Base-by-base conservation (phyloP, 2,888 invertebrate species). In the Portevinia maculata region DNA sequence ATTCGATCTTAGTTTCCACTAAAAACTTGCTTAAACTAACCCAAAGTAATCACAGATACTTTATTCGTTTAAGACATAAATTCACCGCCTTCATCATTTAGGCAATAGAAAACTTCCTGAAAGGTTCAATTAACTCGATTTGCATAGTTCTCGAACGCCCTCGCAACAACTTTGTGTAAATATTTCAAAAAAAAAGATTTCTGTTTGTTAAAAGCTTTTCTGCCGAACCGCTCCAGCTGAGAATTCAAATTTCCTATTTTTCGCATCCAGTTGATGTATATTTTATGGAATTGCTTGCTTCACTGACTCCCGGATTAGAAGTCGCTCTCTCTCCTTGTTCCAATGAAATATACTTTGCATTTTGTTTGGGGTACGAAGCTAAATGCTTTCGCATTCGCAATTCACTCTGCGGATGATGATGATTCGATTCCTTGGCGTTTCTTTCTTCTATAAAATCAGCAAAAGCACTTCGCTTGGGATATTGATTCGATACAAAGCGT, bases 401-500 rank as follows among this genome's bases (percentile, higher is more conserved):
- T 62, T 64, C 73, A 55, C 73, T 62, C 50, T 71, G 41, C 17
- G 60, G 28, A 19, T 8, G 37, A 52, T 71, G 50, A 62, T 62
- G 50, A 71, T 62, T 70, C 70, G 30, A 70, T 70, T 71, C 62
- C 44, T 71, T 52, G 52, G 41, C 30, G 50, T 53, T 71, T 62
- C 60, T 53, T 71, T 48, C 60, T 34, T 9, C 46, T 55, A 53
- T 62, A 62, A 73, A 62, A 73, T 73, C 73, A 73, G 64, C 62
- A 73, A 73, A 73, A 73, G 62, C 73, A 73, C 73, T 64, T 73
- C 46, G 53, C 3, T 19, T n/a, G 55, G 30, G 28, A 21, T 64
- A 64, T 73, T 62, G 55, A 73, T 64, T 60, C 55, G 46, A 44
- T 32, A 62, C 71, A 62, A 62, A 71, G 34, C 34, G 37, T 55